A percentile compares a stretch with the other conserved stretches of the same genome.
Evolutionary conservation across 1,140 invertebrate genomes (phyloP).

Genomic region (Pseudomyrmex concolor): DNA sequence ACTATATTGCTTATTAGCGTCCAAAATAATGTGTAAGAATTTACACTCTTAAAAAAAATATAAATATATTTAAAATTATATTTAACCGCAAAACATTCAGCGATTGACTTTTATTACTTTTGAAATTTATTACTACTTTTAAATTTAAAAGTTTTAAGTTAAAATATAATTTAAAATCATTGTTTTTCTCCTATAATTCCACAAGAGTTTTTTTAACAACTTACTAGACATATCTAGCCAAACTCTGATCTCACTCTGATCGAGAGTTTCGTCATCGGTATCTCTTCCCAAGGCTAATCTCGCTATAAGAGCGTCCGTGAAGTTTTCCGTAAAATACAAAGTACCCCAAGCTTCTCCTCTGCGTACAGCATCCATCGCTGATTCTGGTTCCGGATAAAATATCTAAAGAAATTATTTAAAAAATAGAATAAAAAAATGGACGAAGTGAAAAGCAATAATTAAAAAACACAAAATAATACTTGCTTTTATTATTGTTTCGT

Average conservation of each 20-base stretch:
- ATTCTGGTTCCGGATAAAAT: conserved; percentile 88
- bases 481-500: conserved; percentile 87
- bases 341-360: conserved; percentile 94
- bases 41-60: no score
- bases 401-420: conserved; percentile 81
- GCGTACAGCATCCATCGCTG: conserved; percentile 89
- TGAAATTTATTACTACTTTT: no score
- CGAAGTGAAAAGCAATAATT: background rate
- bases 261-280: conserved; percentile 91
- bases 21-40: no score
- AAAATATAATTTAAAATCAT: no score
- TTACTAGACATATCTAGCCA: conserved; percentile 96
- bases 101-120: no score
- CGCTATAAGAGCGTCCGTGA: conserved; percentile 91
- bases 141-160: background rate
- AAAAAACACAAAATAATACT: conserved; percentile 24
- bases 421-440: background rate
- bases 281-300: conserved; percentile 89
- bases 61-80: no score
- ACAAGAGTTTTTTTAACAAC: conserved; percentile 64
- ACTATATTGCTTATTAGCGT: no score
- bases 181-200: background rate
- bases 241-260: conserved; percentile 92
- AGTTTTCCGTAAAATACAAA: conserved; percentile 94
- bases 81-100: no score